These are phyloP conservation scores for Agrilus mali DNA, from an alignment of 2,888 invertebrate genomes.

Conservation along the genomic window DNA sequence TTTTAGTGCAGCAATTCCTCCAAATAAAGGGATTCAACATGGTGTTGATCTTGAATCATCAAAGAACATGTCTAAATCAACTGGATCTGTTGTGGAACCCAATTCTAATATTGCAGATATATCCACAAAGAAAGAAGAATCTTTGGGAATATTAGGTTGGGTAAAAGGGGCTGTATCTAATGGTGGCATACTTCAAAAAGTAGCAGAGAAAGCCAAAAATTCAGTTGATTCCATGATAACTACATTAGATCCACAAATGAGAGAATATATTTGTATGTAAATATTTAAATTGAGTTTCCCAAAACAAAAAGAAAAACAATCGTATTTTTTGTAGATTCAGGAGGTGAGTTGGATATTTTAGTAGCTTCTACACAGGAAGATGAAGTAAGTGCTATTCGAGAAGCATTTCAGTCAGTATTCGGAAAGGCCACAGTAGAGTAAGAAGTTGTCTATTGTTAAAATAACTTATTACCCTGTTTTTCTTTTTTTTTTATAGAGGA, in stretches of 20 bases:
- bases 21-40: constrained; percentile 28
- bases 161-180: constrained; percentile 55
- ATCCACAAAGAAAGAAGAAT: constrained; percentile 30
- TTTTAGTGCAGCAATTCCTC: constrained; percentile 31
- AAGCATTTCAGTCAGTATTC: constrained; percentile 69
- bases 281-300: not conserved
- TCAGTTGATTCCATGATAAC: constrained; percentile 79
- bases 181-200: constrained; percentile 50
- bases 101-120: constrained; percentile 13
- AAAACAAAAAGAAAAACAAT: constrained; percentile 6
- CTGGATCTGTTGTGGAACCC: too few species aligned
- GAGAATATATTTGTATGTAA: constrained; percentile 67
- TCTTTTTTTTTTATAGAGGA: constrained; percentile 38
- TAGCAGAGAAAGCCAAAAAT: constrained; percentile 64
- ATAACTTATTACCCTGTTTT: not conserved
- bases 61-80: too few species aligned
- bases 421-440: constrained; percentile 68
- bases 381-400: constrained; percentile 62
- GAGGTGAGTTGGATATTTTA: constrained; percentile 62
- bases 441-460: constrained; percentile 22
- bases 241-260: constrained; percentile 82
- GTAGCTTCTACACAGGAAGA: constrained; percentile 68
- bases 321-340: constrained; percentile 48
- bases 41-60: constrained; percentile 9
- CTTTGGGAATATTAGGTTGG: constrained; percentile 52